Evolutionary conservation across 2,888 invertebrate genomes (phyloP).

Genomic region (Imbricaverruca yamaguchii): DNA sequence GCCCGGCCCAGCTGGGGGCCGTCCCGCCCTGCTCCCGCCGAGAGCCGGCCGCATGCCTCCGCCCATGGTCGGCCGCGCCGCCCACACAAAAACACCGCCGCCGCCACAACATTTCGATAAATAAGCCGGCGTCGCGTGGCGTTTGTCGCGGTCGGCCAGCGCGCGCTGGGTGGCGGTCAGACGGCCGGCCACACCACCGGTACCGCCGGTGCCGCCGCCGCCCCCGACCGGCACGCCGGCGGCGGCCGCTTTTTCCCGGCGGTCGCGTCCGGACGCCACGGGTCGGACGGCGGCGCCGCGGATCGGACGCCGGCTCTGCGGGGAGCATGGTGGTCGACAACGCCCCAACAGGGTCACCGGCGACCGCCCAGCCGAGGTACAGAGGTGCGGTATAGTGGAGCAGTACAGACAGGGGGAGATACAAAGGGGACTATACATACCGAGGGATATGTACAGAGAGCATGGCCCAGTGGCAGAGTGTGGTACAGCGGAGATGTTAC

Average conservation of each 20-base stretch:
- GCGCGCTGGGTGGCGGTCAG: constrained; percentile 12
- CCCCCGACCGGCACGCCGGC: neutral
- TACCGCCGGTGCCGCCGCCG: neutral
- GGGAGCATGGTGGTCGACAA: neutral
- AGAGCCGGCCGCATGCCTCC: neutral
- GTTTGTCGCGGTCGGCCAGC: neutral
- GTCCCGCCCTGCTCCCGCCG: too few species aligned
- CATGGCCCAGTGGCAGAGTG: too few species aligned
- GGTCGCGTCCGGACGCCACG: neutral
- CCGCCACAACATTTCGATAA: constrained; percentile 19
- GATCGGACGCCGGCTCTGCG: neutral
- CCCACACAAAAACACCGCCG: neutral
- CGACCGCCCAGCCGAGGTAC: too few species aligned
- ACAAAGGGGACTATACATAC: too few species aligned
- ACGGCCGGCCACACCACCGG: neutral
- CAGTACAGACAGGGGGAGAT: too few species aligned
- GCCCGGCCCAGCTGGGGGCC: too few species aligned
- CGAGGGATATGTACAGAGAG: too few species aligned
- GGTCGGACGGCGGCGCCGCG: neutral
- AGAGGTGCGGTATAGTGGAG: too few species aligned
- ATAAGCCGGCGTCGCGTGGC: constrained; percentile 1
- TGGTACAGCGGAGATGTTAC: too few species aligned
- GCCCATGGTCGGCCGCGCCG: neutral
- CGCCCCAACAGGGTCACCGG: neutral
- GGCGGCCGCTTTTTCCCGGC: neutral